Base-by-base conservation (phyloP, 2,113 vertebrate species). In the Crotophaga sulcirostris region DNA sequence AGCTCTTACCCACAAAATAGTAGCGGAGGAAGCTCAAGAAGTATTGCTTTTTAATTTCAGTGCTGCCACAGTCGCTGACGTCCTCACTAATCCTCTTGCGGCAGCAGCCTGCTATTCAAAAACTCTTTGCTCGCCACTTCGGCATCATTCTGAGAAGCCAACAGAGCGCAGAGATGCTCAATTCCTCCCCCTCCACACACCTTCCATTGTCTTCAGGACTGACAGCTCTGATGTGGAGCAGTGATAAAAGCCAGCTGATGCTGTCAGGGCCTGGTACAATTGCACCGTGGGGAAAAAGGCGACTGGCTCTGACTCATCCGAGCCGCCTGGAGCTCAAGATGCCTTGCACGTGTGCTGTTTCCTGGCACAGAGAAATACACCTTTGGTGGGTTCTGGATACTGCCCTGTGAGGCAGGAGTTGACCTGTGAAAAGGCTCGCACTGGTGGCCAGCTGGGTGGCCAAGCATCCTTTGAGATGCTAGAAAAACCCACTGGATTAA, bases 101-200 rank as follows among this genome's bases (percentile, higher is more conserved):
- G 89, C 79, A 91, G 88, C 90, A 92, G 87, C 92, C 90, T 94
- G 92, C 95, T 96, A 42, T 89, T 96, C 96, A 96, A 78, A 93
- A 78, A 63, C 90, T 90, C 92, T 68, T 86, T 70, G 59, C 93
- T 94, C 62, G 67, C 92, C 84, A 62, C 96, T 58, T 91, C 75
- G 84, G 87, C 93, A 92, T 95, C 84, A 60, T 86, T 89, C 91
- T 88, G 84, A 42, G 81, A 85, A 94, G 87, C 81, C 82, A 94
- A 52, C 40, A 3, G 78, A 87, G 74, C 16, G 7, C 47, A 6
- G 93, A 93, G 86, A 92, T 89, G 88, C 96, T 97, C 90, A 69
- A 87, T 96, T 97, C 92, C 94, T 96, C 94, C 94, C 93, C 95
- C 95, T 92, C 82, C 91, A 73, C 83, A 74, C 97, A 96, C 96